Base-by-base conservation (phyloP, 1,140 invertebrate genomes). In the Probaryconus sp. region DNA sequence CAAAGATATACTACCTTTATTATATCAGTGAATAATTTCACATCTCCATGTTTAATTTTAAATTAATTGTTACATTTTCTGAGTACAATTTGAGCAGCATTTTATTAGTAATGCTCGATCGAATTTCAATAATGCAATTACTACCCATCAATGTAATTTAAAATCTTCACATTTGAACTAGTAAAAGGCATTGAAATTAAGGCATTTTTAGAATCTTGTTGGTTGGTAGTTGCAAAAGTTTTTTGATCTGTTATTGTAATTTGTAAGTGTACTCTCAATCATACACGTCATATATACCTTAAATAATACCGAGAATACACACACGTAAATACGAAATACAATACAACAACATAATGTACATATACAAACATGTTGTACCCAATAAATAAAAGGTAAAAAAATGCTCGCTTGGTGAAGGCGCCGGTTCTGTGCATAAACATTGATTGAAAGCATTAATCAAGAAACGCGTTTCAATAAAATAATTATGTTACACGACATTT, bases 251-350 rank as follows among this genome's bases (percentile, higher is more conserved):
- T 68, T 40, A 42, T 42, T 55, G 45, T 69, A 38, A 53, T 45
- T 50, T 48, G 9, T 69, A 61, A 70, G 21, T 56, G 17, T 67
- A 70, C 61, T 69, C 37, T 65, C 55, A 69, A 78, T 77, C 63
- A 83, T 81, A 86, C 84, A 85, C 84, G 56, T 24, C 67, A 83
- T 82, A 80, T 81, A 86, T 85, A 85, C 79, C 81, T 81, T 79
- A 76, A 55, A 79, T 78, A 80, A 81, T 81, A 83, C 79, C 83
- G 85, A 80, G 79, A 83, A 83, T 84, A 87, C 85, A 86, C 83
- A 86, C 85, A 87, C 85, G 85, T 85, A 83, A 79, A 83, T 83
- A 85, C 81, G 81, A 82, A 71, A 83, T 77, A 83, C 81, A 53
- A 69, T 65, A 74, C 64, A 77, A 53, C 64, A 64, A 85, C 83